Evolutionary conservation across 2,888 invertebrate species (phyloP), one percentile per base, ranked within the genome.

Genomic region (Caenorhabditis sp.): DNA sequence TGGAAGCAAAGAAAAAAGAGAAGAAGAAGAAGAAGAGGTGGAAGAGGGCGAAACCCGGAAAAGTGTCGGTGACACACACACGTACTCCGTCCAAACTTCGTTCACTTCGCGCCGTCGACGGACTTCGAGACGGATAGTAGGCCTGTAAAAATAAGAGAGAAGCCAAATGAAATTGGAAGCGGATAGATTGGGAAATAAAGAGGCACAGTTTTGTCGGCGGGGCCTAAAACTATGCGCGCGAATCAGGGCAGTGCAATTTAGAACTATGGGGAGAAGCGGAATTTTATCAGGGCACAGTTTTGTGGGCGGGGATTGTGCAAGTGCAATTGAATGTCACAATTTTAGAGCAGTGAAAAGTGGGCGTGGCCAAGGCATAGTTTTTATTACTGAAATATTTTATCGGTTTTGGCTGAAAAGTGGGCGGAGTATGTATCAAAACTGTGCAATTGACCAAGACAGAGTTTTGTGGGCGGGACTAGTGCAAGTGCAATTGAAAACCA

Each of bases 101-200:
- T 66, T 79, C 77, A 50, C 79, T 79, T 64, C 77, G 73, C n/a
- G 79, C 72, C 21, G 74, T 74, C 23, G 79, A 75, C 36, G 79
- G 81, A 72, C 79, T 77, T 64, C 81, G 75, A 31, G 74, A 75
- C 54, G 81, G 76, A 69, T 75, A 81, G 77, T 82, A 82, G 67
- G 78, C 81, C 82, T 82, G 79, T 71, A 81, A 68, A 49, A 31
- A 55, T 26, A 49, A 5, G 36, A 55, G 23, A 55, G 23, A 55
- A 55, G 23, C 51, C 51, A 51, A 55, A 27, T 17, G n/a, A 26
- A 23, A 53, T 31, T 17, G 37, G 54, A 54, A 50, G 49, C 23
- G 57, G 51, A 58, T 31, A 49, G 57, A 49, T 50, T 43, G 49
- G 58, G 49, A 61, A 57, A 66, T 14, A 23, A 26, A 63, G 59